phyloP scores from a whole-genome alignment of 2,797 vertebrate species.

The Odontamblyopus rebecca region DNA sequence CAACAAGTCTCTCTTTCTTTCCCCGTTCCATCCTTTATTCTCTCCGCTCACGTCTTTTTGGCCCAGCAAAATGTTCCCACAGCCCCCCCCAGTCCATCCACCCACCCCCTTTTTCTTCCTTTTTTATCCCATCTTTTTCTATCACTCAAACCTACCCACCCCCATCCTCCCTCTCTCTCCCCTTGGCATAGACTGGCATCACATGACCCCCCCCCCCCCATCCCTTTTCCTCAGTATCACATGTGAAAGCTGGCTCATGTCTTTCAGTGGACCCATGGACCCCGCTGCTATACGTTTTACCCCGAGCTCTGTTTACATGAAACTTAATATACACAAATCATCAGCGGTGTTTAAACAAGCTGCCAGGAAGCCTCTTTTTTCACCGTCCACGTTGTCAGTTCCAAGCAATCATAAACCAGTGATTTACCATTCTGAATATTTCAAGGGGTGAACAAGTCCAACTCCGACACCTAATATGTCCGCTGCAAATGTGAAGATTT shows the following conservation, averaged over 20 bases:
- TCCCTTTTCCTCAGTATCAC: slow-evolving; percentile 41
- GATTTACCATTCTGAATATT: background rate
- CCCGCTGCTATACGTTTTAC: slow-evolving; percentile 30
- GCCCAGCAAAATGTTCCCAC: slow-evolving; percentile 76
- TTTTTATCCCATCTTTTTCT: slow-evolving; percentile 23
- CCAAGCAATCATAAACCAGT: slow-evolving; percentile 19
- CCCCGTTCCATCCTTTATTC: slow-evolving; percentile 72
- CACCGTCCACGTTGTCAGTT: slow-evolving; percentile 26
- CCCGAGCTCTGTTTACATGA: slow-evolving; percentile 36
- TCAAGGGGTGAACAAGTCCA: background rate
- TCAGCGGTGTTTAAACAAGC: slow-evolving; percentile 40
- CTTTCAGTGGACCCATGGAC: slow-evolving; percentile 43
- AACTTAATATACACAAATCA: slow-evolving; percentile 56
- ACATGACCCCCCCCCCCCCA: slow-evolving; percentile 66
- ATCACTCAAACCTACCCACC: slow-evolving; percentile 17
- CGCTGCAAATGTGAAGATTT: slow-evolving; percentile 7
- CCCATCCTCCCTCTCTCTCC: slow-evolving; percentile 21
- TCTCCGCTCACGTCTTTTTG: slow-evolving; percentile 73
- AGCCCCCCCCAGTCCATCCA: slow-evolving; percentile 44
- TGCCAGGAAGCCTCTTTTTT: slow-evolving; percentile 4
- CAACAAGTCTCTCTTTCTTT: slow-evolving; percentile 77
- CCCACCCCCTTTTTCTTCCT: slow-evolving; percentile 6
- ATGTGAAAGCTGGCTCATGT: slow-evolving; percentile 46
- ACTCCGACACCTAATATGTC: slow-evolving; percentile 13
- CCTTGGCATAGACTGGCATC: slow-evolving; percentile 70